A percentile compares a stretch with the other conserved stretches of the same genome.
phyloP scores from a whole-genome alignment of 2,888 invertebrate genomes.

The Ectemnius lituratus region DNA sequence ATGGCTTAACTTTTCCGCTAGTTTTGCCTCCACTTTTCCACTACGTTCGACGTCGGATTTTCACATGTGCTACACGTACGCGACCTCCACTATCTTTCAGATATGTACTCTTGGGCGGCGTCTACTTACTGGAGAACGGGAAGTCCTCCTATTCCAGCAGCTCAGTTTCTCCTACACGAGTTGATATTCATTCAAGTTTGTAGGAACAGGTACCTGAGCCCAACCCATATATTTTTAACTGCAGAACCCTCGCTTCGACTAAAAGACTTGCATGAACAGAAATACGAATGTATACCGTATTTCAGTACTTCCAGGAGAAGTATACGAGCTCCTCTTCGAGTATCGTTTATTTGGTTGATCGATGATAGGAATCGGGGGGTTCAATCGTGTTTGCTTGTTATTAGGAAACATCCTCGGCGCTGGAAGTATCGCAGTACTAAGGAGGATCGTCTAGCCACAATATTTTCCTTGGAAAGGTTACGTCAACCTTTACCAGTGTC shows the following conservation, averaged over 20 bases:
- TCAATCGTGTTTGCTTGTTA: constrained; percentile 36
- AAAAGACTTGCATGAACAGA: too few species aligned
- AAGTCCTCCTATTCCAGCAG: constrained; percentile 29
- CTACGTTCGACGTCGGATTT: constrained; percentile 33
- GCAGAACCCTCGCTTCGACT: too few species aligned
- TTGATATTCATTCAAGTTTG: constrained; percentile 1
- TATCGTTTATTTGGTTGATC: too few species aligned
- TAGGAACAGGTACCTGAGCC: background rate
- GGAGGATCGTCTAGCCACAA: constrained; percentile 33
- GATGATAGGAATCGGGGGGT: too few species aligned
- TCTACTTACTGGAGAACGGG: background rate
- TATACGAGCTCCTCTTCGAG: too few species aligned
- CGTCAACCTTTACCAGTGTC: constrained; percentile 4
- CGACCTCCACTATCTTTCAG: constrained; percentile 7
- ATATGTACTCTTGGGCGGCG: background rate
- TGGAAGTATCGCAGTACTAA: constrained; percentile 19
- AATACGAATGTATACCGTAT: too few species aligned
- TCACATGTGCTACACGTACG: constrained; percentile 22
- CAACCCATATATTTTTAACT: too few species aligned
- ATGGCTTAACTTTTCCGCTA: constrained; percentile 46
- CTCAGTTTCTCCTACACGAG: constrained; percentile 5
- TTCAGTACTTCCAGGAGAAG: too few species aligned
- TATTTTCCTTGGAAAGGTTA: constrained; percentile 37
- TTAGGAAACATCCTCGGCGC: constrained; percentile 39
- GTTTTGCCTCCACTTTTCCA: constrained; percentile 30